Evolutionary conservation across 2,888 invertebrate species (phyloP), one percentile per base, ranked within the genome.

Genomic region (Ophion costatus): DNA sequence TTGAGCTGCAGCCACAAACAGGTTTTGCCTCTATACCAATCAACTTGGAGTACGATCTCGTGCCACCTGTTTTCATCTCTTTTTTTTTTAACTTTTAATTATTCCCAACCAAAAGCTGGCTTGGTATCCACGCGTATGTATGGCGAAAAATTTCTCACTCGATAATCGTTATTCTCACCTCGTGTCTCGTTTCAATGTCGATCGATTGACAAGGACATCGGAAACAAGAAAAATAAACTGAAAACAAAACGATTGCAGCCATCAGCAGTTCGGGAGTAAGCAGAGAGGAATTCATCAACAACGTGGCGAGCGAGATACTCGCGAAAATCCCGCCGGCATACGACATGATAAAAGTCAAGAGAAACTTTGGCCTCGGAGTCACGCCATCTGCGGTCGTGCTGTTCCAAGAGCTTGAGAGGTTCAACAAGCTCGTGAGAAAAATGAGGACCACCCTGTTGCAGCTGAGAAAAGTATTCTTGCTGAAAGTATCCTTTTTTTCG

Each of bases 1-100:
- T 98, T 87, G 97, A 98, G 90, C 94, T 98, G 64, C 98, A 98
- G 92, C 98, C 98, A 14, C 98, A 98, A 94, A 97, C 97, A 80
- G 97, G 98, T 98, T 98, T 67, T 20, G 57, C 17, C 42, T 11
- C 61, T 24, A n/a, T 64, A 51, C 51, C 0, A 70, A 45, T 66
- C 45, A 17, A 11, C 51, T 51, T 51, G 5, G 17, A 17, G 14
- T 14, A 51, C 14, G 14, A 17, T 14, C 14, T 17, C 51, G 51
- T 17, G 14, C 3, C 38, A 38, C 38, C 38, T 38, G 38, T 29
- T 29, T 1, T 45, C 57, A 59, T 45, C 9, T 57, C 24, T 71
- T 29, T 22, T 24, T 51, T 63, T 11, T 56, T 66, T 9, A 11
- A 17, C 57, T 33, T 75, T 14, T 59, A n/a, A n/a, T n/a, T n/a